Percentiles rank a stretch among this genome's conserved stretches.
These are phyloP conservation scores for Picathartes gymnocephalus DNA, from an alignment of 2,113 vertebrate species.

Conservation along the genomic window DNA sequence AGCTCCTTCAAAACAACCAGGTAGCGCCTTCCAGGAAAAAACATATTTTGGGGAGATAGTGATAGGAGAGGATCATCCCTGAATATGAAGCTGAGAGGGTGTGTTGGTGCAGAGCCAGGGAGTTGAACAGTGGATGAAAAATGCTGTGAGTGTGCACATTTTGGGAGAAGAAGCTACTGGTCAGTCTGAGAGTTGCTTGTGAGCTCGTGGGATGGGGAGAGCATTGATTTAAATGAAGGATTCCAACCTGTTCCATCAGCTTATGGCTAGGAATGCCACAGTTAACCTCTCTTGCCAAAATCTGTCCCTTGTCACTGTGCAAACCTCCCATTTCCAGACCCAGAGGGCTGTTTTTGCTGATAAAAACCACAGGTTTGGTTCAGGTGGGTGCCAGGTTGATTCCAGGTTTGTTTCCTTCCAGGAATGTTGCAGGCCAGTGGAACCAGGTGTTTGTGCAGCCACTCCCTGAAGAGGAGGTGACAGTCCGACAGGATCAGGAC, in stretches of 20 bases:
- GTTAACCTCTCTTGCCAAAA: neutral
- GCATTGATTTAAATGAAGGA: fast-evolving
- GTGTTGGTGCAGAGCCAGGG: neutral
- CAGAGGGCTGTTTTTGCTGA: fast-evolving
- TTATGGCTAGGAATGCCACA: neutral
- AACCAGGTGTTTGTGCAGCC: conserved; percentile 93
- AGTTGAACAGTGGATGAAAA: neutral
- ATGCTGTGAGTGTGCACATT: neutral
- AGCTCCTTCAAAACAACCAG: neutral
- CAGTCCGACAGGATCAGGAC: conserved; percentile 85
- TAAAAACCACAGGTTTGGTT: neutral
- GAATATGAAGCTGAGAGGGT: neutral
- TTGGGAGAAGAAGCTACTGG: neutral
- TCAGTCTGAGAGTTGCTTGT: neutral
- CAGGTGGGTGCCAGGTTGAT: neutral
- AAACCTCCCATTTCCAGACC: neutral
- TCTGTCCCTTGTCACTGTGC: neutral
- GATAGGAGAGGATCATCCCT: neutral
- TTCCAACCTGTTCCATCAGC: neutral
- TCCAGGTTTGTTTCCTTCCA: conserved; percentile 21
- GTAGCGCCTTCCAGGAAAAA: neutral
- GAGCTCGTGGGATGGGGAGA: fast-evolving
- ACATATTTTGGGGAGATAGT: neutral
- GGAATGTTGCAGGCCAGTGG: conserved; percentile 89
- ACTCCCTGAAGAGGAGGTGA: conserved; percentile 85